phyloP scores from a whole-genome alignment of 2,888 invertebrate genomes.

The Sarcophaga subvicina region DNA sequence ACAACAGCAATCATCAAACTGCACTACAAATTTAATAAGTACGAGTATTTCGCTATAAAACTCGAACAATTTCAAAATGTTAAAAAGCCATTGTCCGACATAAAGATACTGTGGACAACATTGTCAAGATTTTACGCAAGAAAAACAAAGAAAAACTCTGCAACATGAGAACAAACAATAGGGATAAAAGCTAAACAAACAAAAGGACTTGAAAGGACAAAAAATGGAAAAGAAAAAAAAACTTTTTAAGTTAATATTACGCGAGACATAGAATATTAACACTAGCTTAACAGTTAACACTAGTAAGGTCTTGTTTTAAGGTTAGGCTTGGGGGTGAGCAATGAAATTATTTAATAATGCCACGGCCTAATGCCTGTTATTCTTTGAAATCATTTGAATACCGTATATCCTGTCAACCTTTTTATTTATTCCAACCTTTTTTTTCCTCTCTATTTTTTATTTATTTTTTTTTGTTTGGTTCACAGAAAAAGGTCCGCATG shows the following conservation, averaged over 20 bases:
- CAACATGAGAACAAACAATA: background rate
- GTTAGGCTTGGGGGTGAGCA: background rate
- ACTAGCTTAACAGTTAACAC: background rate
- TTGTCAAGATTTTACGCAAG: background rate
- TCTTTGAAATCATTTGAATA: background rate
- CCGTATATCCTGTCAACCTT: conserved; percentile 50
- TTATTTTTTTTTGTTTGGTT: background rate
- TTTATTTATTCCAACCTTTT: background rate
- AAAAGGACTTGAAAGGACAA: background rate
- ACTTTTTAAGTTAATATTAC: background rate
- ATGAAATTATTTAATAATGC: background rate
- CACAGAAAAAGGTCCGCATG: conserved; percentile 32
- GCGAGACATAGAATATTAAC: background rate
- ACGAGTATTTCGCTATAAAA: background rate
- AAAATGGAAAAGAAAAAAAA: background rate
- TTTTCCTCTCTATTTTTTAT: background rate
- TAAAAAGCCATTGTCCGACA: conserved; percentile 17
- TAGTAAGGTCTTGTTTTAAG: background rate
- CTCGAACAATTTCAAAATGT: conserved; percentile 34
- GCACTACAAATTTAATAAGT: conserved; percentile 19
- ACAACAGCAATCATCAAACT: conserved; percentile 3
- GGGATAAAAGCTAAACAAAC: conserved; percentile 13
- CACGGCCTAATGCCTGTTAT: background rate
- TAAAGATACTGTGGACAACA: conserved; percentile 2
- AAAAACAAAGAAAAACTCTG: background rate